Conservation (phyloP, 2,113 vertebrate genomes). For the Festucalex cinctus region DNA sequence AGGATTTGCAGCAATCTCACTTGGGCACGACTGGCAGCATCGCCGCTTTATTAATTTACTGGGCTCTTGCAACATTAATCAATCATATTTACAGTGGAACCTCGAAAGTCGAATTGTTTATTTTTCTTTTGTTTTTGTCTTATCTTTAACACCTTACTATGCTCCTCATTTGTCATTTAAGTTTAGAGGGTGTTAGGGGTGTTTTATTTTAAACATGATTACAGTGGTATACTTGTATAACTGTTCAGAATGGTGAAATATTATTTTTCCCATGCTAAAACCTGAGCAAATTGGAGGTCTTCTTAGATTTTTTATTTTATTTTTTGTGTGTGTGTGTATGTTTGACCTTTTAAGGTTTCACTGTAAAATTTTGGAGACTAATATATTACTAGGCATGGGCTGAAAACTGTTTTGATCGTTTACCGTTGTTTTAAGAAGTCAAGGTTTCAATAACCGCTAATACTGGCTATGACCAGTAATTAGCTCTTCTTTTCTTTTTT, state of each 20-base stretch:
- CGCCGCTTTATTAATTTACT: not conserved
- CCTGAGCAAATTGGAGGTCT: not conserved
- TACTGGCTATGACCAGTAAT: no score
- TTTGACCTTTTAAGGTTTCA: not conserved
- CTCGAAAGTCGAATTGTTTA: not conserved
- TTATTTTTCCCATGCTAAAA: not conserved
- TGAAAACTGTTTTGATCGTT: no score
- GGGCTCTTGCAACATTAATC: not conserved
- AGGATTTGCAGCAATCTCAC: slow-evolving; percentile 31
- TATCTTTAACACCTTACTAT: not conserved
- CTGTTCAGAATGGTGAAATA: no score
- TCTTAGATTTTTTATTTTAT: not conserved
- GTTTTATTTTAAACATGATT: not conserved
- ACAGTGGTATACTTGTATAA: not conserved
- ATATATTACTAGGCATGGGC: not conserved
- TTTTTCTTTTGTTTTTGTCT: not conserved
- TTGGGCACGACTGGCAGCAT: not conserved
- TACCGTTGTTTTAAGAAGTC: no score
- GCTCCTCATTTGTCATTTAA: not conserved
- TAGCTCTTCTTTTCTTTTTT: no score
- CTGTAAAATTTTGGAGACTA: not conserved
- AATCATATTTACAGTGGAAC: not conserved
- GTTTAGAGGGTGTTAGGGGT: not conserved
- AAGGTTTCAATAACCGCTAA: no score
- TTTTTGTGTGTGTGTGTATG: no score